These are phyloP conservation scores for Crepidodera aurea DNA, from an alignment of 2,888 invertebrate species.

Conservation along the genomic window DNA sequence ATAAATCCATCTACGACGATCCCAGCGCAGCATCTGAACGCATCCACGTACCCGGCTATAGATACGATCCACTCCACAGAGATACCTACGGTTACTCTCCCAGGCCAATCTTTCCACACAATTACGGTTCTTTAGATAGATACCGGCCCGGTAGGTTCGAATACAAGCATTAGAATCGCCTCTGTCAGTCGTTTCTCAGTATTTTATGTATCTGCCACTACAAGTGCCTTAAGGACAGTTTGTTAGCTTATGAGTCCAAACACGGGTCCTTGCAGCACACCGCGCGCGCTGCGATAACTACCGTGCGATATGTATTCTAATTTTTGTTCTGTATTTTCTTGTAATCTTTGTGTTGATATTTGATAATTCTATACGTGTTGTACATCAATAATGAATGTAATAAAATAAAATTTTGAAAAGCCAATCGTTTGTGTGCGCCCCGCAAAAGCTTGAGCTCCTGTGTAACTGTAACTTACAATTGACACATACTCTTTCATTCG, in stretches of 20 bases:
- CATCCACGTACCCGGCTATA: constrained; percentile 87
- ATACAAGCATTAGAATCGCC: constrained; percentile 54
- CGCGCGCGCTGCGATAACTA: constrained; percentile 13
- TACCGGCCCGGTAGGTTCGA: constrained; percentile 83
- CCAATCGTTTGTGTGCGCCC: constrained; percentile 47
- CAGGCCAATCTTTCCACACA: constrained; percentile 85
- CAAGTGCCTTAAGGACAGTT: constrained; percentile 46
- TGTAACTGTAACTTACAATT: constrained; percentile 34
- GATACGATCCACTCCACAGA: constrained; percentile 89
- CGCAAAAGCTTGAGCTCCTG: constrained; percentile 56
- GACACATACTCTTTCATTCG: constrained; percentile 34
- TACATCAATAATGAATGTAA: constrained; percentile 43
- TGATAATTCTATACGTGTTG: constrained; percentile 41
- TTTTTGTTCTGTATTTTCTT: constrained; percentile 36
- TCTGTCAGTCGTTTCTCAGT: constrained; percentile 36
- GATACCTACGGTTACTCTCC: constrained; percentile 91
- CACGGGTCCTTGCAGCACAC: constrained; percentile 43
- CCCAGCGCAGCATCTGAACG: constrained; percentile 82
- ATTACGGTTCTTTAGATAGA: constrained; percentile 78
- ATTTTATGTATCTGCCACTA: constrained; percentile 36
- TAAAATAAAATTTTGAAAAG: constrained; percentile 47
- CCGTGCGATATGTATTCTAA: constrained; percentile 12
- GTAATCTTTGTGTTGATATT: constrained; percentile 39
- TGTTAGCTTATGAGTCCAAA: constrained; percentile 43
- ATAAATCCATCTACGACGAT: constrained; percentile 89